Conservation (phyloP, 2,113 vertebrate genomes). For the Cyanoderma ruficeps region DNA sequence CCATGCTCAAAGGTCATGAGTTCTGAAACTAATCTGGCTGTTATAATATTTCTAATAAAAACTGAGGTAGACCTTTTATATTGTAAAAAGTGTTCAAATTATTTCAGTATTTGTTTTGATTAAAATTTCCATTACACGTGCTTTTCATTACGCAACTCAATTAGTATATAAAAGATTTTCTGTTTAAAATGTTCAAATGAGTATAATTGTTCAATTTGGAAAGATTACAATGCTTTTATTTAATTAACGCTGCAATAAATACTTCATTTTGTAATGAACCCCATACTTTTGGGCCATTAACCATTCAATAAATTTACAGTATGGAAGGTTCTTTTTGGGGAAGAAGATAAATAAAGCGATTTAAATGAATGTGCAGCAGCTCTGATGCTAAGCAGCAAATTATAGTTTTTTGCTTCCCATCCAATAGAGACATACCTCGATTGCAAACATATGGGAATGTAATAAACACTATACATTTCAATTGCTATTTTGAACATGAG, state of each 20-base stretch:
- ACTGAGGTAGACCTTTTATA: conserved; percentile 74
- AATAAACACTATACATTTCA: conserved; percentile 72
- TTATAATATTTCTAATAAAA: conserved; percentile 77
- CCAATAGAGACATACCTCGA: conserved; percentile 67
- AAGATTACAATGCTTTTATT: conserved; percentile 82
- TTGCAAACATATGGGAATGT: conserved; percentile 73
- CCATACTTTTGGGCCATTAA: conserved; percentile 80
- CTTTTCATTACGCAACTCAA: conserved; percentile 83
- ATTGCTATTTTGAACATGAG: conserved; percentile 66
- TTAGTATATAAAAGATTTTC: conserved; percentile 84
- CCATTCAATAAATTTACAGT: conserved; percentile 81
- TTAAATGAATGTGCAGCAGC: conserved; percentile 66
- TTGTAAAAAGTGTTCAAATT: conserved; percentile 74
- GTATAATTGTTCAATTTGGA: conserved; percentile 90
- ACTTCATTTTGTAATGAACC: conserved; percentile 79
- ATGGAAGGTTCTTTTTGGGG: conserved; percentile 75
- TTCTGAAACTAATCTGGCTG: conserved; percentile 75
- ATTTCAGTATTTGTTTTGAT: conserved; percentile 82
- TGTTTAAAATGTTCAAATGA: conserved; percentile 87
- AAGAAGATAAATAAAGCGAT: conserved; percentile 80
- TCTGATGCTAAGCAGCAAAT: conserved; percentile 74
- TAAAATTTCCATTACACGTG: conserved; percentile 85
- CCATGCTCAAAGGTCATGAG: conserved; percentile 79
- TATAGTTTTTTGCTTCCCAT: conserved; percentile 71
- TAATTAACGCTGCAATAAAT: conserved; percentile 92